phyloP scores from a whole-genome alignment of 2,113 vertebrate genomes.

The Ictalurus furcatus region DNA sequence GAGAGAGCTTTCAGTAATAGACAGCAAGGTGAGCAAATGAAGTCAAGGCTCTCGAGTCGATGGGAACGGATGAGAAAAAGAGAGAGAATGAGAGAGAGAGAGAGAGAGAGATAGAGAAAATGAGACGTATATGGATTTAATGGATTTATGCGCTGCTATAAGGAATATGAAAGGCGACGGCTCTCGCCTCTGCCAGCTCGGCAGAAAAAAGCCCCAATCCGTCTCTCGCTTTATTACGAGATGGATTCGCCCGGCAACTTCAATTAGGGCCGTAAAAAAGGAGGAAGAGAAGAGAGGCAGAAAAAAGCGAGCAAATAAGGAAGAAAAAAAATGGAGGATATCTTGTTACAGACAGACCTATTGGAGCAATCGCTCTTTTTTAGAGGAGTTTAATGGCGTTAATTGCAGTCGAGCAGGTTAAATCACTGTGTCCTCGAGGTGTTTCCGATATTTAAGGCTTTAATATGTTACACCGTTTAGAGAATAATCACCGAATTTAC shows the following conservation, averaged over 20 bases:
- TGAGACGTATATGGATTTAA: constrained; percentile 37
- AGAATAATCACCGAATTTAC: constrained; percentile 1
- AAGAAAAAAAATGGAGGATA: constrained; percentile 57
- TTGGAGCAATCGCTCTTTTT: constrained; percentile 43
- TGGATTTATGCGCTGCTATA: constrained; percentile 53
- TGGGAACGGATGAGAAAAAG: neutral
- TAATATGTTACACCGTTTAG: constrained; percentile 17
- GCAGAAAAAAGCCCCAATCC: constrained; percentile 59
- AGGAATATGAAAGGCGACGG: constrained; percentile 42
- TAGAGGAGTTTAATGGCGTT: constrained; percentile 34
- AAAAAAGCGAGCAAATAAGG: constrained; percentile 56
- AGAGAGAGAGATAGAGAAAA: neutral
- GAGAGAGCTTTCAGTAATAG: constrained; percentile 13
- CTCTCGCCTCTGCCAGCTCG: constrained; percentile 43
- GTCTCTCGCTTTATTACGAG: constrained; percentile 66
- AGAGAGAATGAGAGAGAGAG: neutral
- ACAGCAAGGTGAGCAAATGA: constrained; percentile 21
- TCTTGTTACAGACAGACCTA: constrained; percentile 50
- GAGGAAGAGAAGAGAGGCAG: constrained; percentile 42
- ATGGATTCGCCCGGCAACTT: constrained; percentile 66
- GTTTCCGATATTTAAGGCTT: constrained; percentile 17
- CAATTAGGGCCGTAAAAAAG: constrained; percentile 58
- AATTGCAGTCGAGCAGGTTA: constrained; percentile 31
- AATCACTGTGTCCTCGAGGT: neutral
- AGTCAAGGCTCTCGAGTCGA: constrained; percentile 8